A percentile compares a stretch with the other conserved stretches of the same genome.
Conservation (phyloP, 2,113 vertebrate species). For the Vulpes vulpes region DNA sequence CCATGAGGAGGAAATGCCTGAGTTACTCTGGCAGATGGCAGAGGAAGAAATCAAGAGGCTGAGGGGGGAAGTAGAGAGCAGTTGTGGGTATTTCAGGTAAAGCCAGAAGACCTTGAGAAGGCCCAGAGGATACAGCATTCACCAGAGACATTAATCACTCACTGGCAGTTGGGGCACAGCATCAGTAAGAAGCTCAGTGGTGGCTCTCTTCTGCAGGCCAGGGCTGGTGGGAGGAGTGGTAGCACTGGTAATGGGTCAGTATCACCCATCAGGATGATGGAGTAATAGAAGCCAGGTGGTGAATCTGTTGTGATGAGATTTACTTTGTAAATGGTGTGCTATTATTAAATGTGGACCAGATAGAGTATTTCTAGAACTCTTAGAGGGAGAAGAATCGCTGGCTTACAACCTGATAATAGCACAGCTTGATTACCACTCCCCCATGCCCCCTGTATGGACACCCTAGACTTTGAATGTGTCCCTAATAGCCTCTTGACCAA, state of each 20-base stretch:
- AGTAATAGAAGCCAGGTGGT: not conserved
- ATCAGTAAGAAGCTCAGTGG: not conserved
- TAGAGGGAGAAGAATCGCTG: not conserved
- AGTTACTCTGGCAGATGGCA: not conserved
- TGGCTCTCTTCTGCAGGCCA: not conserved
- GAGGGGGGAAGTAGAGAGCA: no score
- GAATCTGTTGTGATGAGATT: not conserved
- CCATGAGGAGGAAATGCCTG: not conserved
- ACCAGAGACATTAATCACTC: not conserved
- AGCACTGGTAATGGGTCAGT: not conserved
- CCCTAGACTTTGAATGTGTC: not conserved
- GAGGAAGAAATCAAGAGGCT: not conserved
- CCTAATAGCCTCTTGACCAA: not conserved
- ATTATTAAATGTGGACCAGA: not conserved
- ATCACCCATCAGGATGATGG: accelerated
- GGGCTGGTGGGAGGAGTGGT: accelerated
- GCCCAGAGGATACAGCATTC: not conserved
- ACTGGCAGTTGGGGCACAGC: accelerated
- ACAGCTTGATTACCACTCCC: not conserved
- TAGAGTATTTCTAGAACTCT: not conserved
- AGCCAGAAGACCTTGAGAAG: not conserved
- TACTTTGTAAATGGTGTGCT: not conserved
- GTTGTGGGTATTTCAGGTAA: not conserved
- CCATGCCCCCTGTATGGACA: not conserved
- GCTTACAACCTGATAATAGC: not conserved